These are phyloP conservation scores for Sipha flava DNA, from an alignment of 1,140 invertebrate genomes.

Conservation along the genomic window DNA sequence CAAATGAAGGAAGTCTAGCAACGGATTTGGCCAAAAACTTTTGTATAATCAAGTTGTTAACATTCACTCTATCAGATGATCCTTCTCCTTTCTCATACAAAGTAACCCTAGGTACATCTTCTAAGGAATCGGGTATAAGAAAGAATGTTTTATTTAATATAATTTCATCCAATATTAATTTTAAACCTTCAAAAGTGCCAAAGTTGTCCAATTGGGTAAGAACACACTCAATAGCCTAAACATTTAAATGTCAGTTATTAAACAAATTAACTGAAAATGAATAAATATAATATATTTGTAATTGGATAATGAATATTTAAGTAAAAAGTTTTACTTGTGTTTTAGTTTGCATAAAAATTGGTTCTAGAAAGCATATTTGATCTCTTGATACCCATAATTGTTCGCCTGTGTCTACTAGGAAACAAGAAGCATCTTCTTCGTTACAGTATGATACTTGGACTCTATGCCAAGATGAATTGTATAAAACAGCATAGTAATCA, in stretches of 20 bases:
- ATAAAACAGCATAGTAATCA: slow-evolving; percentile 18
- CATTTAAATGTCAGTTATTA: background rate
- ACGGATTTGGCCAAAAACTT: background rate
- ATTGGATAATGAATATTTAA: no score
- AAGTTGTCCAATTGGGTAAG: background rate
- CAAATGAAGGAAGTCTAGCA: slow-evolving; percentile 10
- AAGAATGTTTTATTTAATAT: slow-evolving; percentile 15
- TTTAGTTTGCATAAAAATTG: slow-evolving; percentile 5
- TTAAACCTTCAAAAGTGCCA: background rate
- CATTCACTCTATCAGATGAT: background rate
- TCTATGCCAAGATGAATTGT: slow-evolving; percentile 4
- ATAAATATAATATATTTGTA: no score
- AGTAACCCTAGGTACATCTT: background rate
- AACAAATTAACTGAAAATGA: no score
- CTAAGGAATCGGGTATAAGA: background rate
- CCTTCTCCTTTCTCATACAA: background rate
- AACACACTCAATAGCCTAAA: slow-evolving; percentile 20
- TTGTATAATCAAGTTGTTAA: slow-evolving; percentile 11
- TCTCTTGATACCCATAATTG: background rate
- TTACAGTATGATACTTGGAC: background rate
- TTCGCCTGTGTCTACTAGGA: background rate
- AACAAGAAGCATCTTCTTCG: background rate
- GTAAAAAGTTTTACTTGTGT: background rate
- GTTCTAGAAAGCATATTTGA: slow-evolving; percentile 7
- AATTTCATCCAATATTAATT: slow-evolving; percentile 10